Evolutionary conservation across 2,797 vertebrate genomes (phyloP), one percentile per base, ranked within the genome.

Genomic region (Tarsius wallacei): DNA sequence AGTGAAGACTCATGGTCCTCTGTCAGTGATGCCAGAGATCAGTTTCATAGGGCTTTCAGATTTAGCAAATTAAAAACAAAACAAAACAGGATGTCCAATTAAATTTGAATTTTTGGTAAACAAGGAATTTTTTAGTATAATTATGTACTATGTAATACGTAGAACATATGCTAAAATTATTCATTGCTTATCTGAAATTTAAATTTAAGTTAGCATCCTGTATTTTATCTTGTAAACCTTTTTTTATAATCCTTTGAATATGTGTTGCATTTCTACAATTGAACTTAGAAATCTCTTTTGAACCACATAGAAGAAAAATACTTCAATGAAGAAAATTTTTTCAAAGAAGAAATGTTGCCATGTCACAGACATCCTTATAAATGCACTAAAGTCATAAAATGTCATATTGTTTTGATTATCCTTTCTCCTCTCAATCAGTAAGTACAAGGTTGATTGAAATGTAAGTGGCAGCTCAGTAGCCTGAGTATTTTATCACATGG

Each of bases 241-340:
- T 59, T 80, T 96, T 81, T 85, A 42, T 64, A 55, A 74, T 19
- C 14, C 28, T 90, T 87, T 74, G 6, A 4, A 42, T 64, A 53
- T 55, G 0, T 21, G 47, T 19, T 93, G 2, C 22, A 74, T 47
- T 73, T 47, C 9, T 78, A 42, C 8, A 63, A 5, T 47, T 82
- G 7, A 53, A 49, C 22, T 31, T 66, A 66, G 53, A 82, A 82
- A 68, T 57, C 2, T 31, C 64, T 74, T 80, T 88, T 57, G 15
- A 86, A 77, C 51, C 12, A 85, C 71, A 82, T 33, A 93, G 16
- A 33, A 66, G 26, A 87, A 76, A 77, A 91, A 21, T 49, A 89
- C 33, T 4, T 31, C 73, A 95, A 73, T 17, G 21, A 12, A 77
- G 24, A 36, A 85, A 74, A 71, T 0, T 28, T 90, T 95, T 83